Evolutionary conservation across 2,888 invertebrate genomes (phyloP), one percentile per base, ranked within the genome.

Genomic region (Microctonus hyperodae): DNA sequence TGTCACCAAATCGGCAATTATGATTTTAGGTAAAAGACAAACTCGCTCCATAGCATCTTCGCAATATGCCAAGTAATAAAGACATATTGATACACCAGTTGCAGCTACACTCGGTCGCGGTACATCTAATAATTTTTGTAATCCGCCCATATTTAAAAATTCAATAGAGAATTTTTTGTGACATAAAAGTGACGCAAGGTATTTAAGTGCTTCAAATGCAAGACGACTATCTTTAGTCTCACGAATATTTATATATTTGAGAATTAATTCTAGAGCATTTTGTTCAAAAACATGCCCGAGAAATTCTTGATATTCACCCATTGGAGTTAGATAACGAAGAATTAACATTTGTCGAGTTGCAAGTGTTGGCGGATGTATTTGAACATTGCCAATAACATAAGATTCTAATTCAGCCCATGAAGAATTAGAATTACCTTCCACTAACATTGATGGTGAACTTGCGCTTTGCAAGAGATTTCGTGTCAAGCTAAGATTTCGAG

Each of bases 111-210:
- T 96, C 0, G 97, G 97, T 33, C 96, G 88, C 0, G 96, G 95
- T 1, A 99, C 95, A 81, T 94, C 92, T 13, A 98, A 86, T 60
- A 98, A 87, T 69, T 90, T 90, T 88, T 95, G 86, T 53, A 99
- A 84, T 0, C 98, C 98, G 31, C 93, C 92, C 81, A 91, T 90
- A 67, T 93, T 90, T 59, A 99, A 92, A 83, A 98, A 98, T 82
- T 98, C 98, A 33, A 98, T 91, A 0, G 96, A 95, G 86, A 99
- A 98, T 84, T 98, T 98, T 86, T 98, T 98, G 85, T 99, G 98
- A 81, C 98, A 98, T 13, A 99, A 88, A 69, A 99, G 85, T 0
- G 97, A 94, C 0, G 97, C 94, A 22, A 98, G 86, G 85, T 97
- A 98, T 86, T 97, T 96, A 5, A 98, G 88, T 0, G 97, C 97